Base-by-base conservation (phyloP, 2,888 invertebrate genomes). In the Alentia gelatinosa region DNA sequence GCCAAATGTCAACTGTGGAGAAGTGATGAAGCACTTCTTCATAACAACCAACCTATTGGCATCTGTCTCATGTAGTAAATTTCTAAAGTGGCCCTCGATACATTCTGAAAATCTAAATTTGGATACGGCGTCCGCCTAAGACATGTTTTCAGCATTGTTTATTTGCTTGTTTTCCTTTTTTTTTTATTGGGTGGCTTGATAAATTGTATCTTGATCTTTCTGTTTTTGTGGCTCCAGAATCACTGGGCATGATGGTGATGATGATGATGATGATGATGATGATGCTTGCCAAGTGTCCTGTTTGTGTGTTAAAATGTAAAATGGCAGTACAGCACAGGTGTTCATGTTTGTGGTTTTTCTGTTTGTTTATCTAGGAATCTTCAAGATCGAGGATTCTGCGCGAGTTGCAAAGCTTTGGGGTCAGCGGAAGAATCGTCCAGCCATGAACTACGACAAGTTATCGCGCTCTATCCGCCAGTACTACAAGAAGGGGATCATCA, bases 401-500 rank as follows among this genome's bases (percentile, higher is more conserved):
- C 97, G 98, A 94, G 99, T 99, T 90, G 99, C 99, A n/a, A 97
- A 98, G 94, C 97, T 99, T 90, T 99, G 99, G 99, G 99, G 99
- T 92, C 98, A 98, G 95, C 97, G 99, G 93, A 99, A 99, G 96
- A 99, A 99, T 97, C 97, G 99, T 15, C 99, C 99, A 0, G 99
- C 99, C 40, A 99, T 99, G 99, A 99, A 99, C 97, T 99, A 99
- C 97, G 99, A 99, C 97, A 99, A 99, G 96, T 97, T 99, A 88
- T 99, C 99, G 93, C 97, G 99, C 91, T 99, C 99, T 94, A 99
- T 99, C 95, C 97, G 99, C 89, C 99, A 99, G 96, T 99, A 99
- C 97, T 99, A 99, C 97, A 99, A 99, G 96, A 99, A 99, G 96
- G 99, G 99, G 91, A 99, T 99, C 96, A 96, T 96, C 92, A 99